Evolutionary conservation across 2,888 invertebrate species (phyloP).

Genomic region (Cryptocephalus primarius): DNA sequence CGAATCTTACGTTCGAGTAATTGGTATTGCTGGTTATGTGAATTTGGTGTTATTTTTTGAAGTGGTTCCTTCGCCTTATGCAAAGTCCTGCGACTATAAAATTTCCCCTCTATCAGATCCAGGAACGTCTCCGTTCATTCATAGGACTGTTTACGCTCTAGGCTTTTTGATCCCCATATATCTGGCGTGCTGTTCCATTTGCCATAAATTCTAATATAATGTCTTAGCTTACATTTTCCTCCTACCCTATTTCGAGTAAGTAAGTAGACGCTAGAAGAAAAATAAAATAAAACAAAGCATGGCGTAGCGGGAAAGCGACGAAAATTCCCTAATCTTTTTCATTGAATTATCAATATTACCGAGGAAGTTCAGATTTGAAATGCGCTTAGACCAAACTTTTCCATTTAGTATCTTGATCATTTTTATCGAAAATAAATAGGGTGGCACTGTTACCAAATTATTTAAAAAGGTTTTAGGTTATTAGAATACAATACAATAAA

Average conservation of each 20-base stretch:
- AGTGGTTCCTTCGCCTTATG: no score
- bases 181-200: conserved; percentile 26
- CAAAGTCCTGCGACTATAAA: neutral
- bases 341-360: no score
- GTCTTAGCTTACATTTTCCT: conserved; percentile 23
- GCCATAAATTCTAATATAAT: conserved; percentile 30
- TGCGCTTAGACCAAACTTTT: no score
- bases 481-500: no score
- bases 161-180: conserved; percentile 23
- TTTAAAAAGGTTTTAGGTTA: no score
- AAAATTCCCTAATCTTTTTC: conserved; percentile 1
- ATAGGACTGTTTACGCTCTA: conserved; percentile 25
- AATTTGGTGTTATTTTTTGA: no score
- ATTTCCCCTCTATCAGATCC: neutral
- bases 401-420: no score
- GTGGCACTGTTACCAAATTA: no score
- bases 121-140: conserved; percentile 31
- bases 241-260: conserved; percentile 6
- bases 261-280: conserved; percentile 5
- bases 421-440: no score
- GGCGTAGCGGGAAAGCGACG: conserved; percentile 1
- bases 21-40: no score
- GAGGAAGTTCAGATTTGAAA: no score
- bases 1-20: no score
- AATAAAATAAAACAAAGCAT: conserved; percentile 3